Base-by-base conservation (phyloP, 2,113 vertebrate genomes). In the Daboia siamensis region DNA sequence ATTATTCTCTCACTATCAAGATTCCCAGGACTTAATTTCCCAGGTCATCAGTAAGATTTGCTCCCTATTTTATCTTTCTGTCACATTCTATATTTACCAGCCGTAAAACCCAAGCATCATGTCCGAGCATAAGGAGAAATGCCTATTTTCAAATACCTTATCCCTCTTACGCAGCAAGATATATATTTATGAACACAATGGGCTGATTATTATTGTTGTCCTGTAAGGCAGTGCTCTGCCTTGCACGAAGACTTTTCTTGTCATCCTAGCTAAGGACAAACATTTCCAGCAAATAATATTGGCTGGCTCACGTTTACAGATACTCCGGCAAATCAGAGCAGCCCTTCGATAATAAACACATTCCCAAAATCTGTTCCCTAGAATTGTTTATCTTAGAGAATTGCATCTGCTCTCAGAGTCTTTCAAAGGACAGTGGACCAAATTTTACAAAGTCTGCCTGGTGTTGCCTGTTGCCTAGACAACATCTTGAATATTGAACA, bases 271-370 rank as follows among this genome's bases (percentile, higher is more conserved):
- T 94, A 91, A 95, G 95, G 90, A 93, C 69, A 95, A 92, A 89
- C 94, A 87, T 92, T 80, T 92, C 5, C 95, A 56, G 93, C 92
- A 94, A 93, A 93, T 91, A 94, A 94, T 89, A 51, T 95, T 96
- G 95, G 93, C 96, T 94, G 88, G 91, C 90, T 93, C 87, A 1
- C n/a, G 91, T 94, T 94, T 94, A 94, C 95, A 96, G 94, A 93
- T 94, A 94, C 93, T 96, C 92, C 93, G 94, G 91, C 92, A 90
- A 94, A 95, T 95, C 93, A 94, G 92, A 97, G 94, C 92, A 93
- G 74, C 93, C 93, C 84, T 44, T 93, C 94, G 92, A 96, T 90
- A 95, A 90, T 90, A 93, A 96, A 91, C 86, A 91, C 85, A 3
- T 92, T 88, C 84, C 92, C 92, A 91, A 95, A 93, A 85, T 94